These are phyloP conservation scores for Chalcis sispes DNA, from an alignment of 2,888 invertebrate genomes.

Conservation along the genomic window DNA sequence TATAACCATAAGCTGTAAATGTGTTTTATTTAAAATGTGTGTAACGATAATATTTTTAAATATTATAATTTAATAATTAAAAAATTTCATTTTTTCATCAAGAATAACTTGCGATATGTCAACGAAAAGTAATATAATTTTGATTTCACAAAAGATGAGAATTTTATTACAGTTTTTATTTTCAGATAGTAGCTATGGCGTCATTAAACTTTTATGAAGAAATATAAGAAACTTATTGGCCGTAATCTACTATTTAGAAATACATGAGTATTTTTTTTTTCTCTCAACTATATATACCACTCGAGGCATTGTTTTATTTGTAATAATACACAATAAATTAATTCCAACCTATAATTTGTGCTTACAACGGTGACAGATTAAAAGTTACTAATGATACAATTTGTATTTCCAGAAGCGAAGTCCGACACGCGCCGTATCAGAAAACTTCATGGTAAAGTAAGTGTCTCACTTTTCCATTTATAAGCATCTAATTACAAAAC, in stretches of 20 bases:
- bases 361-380: slow-evolving; percentile 30
- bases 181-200: slow-evolving; percentile 29
- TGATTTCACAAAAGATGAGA: slow-evolving; percentile 31
- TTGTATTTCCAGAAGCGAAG: slow-evolving; percentile 1
- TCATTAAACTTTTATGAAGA: slow-evolving; percentile 55
- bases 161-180: slow-evolving; percentile 43
- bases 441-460: slow-evolving; percentile 33
- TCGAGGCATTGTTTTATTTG: slow-evolving; percentile 33
- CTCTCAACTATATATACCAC: no score
- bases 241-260: slow-evolving; percentile 50
- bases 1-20: no score
- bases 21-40: no score
- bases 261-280: slow-evolving; percentile 32
- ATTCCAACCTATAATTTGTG: slow-evolving; percentile 28
- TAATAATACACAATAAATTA: slow-evolving; percentile 28
- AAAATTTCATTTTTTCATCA: slow-evolving; percentile 3
- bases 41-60: no score
- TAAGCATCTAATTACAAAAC: slow-evolving; percentile 14
- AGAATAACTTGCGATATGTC: not conserved
- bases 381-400: slow-evolving; percentile 33
- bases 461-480: slow-evolving; percentile 15
- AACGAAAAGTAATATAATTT: not conserved
- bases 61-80: no score
- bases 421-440: slow-evolving; percentile 17
- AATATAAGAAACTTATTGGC: slow-evolving; percentile 51